Conservation (phyloP, 2,797 vertebrate species). For the Selene dorsalis region DNA sequence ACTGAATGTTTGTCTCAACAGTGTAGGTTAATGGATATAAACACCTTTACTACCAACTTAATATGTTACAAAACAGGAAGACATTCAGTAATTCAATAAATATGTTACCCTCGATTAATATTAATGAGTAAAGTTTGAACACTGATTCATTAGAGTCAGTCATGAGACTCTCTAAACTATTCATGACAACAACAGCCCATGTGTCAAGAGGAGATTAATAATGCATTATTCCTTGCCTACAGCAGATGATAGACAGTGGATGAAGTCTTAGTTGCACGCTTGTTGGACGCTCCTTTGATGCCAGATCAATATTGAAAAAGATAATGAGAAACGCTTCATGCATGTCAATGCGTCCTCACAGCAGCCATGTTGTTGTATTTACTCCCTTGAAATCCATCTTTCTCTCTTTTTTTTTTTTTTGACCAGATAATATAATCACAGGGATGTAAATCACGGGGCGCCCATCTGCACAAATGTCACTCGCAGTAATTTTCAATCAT, state of each 20-base stretch:
- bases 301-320: slow-evolving; percentile 66
- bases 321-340: slow-evolving; percentile 64
- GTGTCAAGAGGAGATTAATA: slow-evolving; percentile 70
- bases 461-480: slow-evolving; percentile 49
- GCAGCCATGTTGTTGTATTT: slow-evolving; percentile 36
- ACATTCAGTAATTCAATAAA: not conserved
- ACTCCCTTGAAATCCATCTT: slow-evolving; percentile 41
- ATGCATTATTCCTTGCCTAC: slow-evolving; percentile 55
- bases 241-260: slow-evolving; percentile 61
- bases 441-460: slow-evolving; percentile 39
- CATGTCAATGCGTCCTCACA: slow-evolving; percentile 45
- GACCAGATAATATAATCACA: slow-evolving; percentile 48
- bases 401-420: not conserved
- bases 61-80: not conserved
- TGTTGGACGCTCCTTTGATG: slow-evolving; percentile 60
- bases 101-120: slow-evolving; percentile 42
- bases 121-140: slow-evolving; percentile 50
- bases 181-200: slow-evolving; percentile 70
- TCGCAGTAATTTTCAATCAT: slow-evolving; percentile 57
- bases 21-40: not conserved
- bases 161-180: slow-evolving; percentile 64
- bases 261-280: slow-evolving; percentile 46
- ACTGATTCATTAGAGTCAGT: slow-evolving; percentile 62
- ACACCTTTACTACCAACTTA: not conserved
- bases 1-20: not conserved